Evolutionary conservation across 2,888 invertebrate species (phyloP), one percentile per base, ranked within the genome.

Genomic region (Willowsia nigromaculata): DNA sequence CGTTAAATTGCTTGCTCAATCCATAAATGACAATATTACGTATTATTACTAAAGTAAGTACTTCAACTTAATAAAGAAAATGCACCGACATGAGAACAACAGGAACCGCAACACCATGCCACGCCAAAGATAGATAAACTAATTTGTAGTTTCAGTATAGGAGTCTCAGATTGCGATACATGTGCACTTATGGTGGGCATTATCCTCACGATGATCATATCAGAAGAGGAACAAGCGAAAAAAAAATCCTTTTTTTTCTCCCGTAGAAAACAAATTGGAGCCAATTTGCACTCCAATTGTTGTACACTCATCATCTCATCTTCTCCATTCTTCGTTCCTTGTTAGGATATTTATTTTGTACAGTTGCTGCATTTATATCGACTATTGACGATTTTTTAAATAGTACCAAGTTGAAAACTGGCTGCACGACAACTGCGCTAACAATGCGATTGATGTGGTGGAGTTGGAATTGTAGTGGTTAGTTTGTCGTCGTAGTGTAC

Each of bases 241-340:
- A 56, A 62, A 22, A 62, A 62, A 56, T 56, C 30, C 18, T 30
- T 65, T 30, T 0, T 65, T n/a, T 71, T 71, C 43, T 18, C 25
- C 40, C 43, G 47, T n/a, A 53, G n/a, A 68, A 30, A 59, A 84
- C 84, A 87, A 87, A 87, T 87, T 87, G 81, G 81, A 81, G 47
- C 71, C 87, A 87, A 87, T 87, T 87, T 81, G 81, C 71, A 87
- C 87, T 74, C 85, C 85, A 85, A 85, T 80, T 85, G 65, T 78
- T 33, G 13, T 2, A 11, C 68, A 71, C 68, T 40, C 18, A 15
- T 27, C 68, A n/a, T 71, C 65, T 53, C 27, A n/a, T 37, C 7
- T 7, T 30, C 80, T 80, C 50, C 80, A 56, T 80, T n/a, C 13
- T 40, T 71, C 30, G 22, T 71, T 40, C 22, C 33, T 37, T 71